These are phyloP conservation scores for Marmota flaviventris DNA, from an alignment of 2,113 vertebrate species.

Conservation along the genomic window DNA sequence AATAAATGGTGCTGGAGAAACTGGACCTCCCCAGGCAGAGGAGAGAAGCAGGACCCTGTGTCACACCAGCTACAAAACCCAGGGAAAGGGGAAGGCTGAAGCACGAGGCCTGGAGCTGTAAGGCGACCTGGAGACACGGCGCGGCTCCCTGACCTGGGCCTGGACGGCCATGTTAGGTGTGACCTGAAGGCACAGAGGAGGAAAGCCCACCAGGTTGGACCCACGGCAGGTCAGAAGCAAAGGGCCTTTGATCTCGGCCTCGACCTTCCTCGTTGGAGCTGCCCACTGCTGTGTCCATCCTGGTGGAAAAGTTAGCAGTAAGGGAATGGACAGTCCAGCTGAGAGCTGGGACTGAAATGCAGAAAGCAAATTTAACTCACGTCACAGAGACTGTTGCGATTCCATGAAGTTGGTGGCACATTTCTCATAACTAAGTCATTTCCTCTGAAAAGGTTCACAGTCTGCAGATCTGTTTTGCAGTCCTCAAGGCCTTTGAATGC, in stretches of 20 bases:
- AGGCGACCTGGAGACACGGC: background rate
- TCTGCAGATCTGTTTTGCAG: background rate
- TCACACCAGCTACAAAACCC: background rate
- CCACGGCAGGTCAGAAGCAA: no score
- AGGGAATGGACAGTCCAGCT: background rate
- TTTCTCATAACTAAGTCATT: background rate
- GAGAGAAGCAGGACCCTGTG: no score
- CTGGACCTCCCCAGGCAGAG: no score
- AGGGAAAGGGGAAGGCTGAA: background rate
- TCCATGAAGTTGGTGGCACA: background rate
- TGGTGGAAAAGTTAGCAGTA: no score
- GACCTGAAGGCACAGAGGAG: background rate
- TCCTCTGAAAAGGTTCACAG: background rate
- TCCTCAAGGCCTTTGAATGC: background rate
- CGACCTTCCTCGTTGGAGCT: rapidly evolving
- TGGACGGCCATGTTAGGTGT: background rate
- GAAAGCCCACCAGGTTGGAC: no score
- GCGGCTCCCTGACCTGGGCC: background rate
- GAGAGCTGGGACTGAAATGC: no score
- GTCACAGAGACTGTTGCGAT: background rate
- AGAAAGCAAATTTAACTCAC: background rate
- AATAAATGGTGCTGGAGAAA: background rate
- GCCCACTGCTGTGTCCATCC: no score
- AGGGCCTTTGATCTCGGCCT: background rate
- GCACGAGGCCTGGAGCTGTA: background rate